Evolutionary conservation across 2,113 vertebrate species (phyloP), one percentile per base, ranked within the genome.

Genomic region (Sardina pilchardus): DNA sequence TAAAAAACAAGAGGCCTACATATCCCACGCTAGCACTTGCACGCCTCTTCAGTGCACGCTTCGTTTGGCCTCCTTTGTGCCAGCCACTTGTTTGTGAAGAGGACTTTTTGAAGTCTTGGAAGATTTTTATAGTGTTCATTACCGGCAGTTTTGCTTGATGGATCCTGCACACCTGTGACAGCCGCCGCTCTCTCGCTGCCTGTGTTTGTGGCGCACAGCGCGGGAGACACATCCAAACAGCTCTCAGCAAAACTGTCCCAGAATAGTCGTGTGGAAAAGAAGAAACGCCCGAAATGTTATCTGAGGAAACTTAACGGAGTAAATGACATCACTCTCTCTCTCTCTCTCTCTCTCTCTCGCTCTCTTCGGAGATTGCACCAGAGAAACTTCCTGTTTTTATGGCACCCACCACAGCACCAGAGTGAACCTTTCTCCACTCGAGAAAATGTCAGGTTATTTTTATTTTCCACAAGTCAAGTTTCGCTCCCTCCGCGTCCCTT

Each of bases 1-100:
- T 78, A 78, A 78, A 78, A 78, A 78, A 67, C 63, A 67, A 67
- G n/a, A 67, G 63, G n/a, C 63, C n/a, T 67, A 30, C 63, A 30
- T 67, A 67, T 30, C 59, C 50, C 14, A 56, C 0, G 21, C 50
- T 67, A 67, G 71, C 17, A 34, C 10, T 5, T 5, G 14, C 0
- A 78, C 0, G 30, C 71, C 71, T 16, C n/a, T 71, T 26, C 26
- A 26, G 6, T 71, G 71, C 5, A 36, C 12, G 14, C 9, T 78
- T 78, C 2, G 30, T 78, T 78, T 78, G 26, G 34, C 30, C 2
- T 17, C 71, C 4, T 34, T 34, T 78, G 30, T 78, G 71, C 34
- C 4, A 36, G 39, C 14, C 71, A 78, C 71, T 78, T 34, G 30
- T 78, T 36, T 78, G 71, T 36, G 71, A 78, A 4, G 14, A 34